A percentile compares a stretch with the other conserved stretches of the same genome.
These are phyloP conservation scores for Petrocephalus microphthalmus DNA, from an alignment of 2,113 vertebrate genomes.

Conservation along the genomic window DNA sequence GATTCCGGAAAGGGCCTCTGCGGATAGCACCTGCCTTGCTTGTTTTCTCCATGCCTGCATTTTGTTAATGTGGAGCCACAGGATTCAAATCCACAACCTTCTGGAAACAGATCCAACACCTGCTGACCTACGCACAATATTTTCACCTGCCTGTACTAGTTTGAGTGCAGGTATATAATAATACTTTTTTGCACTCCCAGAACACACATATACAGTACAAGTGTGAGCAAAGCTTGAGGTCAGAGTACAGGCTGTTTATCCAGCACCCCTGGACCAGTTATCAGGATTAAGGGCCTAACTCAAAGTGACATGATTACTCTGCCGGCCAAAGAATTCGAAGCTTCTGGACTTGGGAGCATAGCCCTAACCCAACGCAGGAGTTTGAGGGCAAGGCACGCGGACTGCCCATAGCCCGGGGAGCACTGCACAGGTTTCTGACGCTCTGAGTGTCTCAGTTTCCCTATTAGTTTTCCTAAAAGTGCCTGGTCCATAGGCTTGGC, in stretches of 20 bases:
- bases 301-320: not conserved
- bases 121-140: not conserved
- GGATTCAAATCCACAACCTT: not conserved
- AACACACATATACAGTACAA: not conserved
- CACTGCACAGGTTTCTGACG: constrained; percentile 63
- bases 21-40: constrained; percentile 45
- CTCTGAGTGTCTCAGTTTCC: constrained; percentile 63
- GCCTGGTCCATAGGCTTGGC: constrained; percentile 57
- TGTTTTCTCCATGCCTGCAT: constrained; percentile 63
- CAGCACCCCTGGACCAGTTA: not conserved
- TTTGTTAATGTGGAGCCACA: constrained; percentile 37
- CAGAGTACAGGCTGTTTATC: not conserved
- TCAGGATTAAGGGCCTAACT: not conserved
- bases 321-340: not conserved
- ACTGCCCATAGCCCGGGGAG: constrained; percentile 52
- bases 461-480: constrained; percentile 75
- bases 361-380: not conserved
- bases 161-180: not conserved
- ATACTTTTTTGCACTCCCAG: not conserved
- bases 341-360: not conserved
- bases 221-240: not conserved
- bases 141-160: not conserved
- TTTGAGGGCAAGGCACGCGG: not conserved
- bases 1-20: constrained; percentile 54
- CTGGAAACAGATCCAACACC: not conserved